Conservation (phyloP, 2,888 invertebrate genomes). For the Dynastes maya region DNA sequence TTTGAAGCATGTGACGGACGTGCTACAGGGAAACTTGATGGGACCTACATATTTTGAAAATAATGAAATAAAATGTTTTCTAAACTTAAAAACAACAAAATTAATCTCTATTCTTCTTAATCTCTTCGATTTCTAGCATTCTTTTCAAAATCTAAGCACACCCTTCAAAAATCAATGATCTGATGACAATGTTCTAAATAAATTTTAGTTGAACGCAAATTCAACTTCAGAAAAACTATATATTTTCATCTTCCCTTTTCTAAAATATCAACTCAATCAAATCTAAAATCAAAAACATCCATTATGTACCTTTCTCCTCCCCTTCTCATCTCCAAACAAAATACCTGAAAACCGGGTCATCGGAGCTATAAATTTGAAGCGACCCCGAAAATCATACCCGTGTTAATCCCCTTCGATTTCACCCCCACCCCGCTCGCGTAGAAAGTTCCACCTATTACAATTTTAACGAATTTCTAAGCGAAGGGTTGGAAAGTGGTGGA, state of each 20-base stretch:
- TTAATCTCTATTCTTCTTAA: too few species aligned
- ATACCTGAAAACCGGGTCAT: not conserved
- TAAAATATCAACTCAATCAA: not conserved
- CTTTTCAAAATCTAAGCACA: not conserved
- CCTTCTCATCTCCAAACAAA: not conserved
- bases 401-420: not conserved
- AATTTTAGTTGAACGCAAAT: not conserved
- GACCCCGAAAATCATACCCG: not conserved
- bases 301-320: not conserved
- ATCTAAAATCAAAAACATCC: not conserved
- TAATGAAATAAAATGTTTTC: too few species aligned
- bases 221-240: not conserved
- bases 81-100: too few species aligned
- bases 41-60: not conserved
- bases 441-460: slow-evolving; percentile 9
- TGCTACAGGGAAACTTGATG: not conserved
- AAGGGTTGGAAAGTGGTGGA: not conserved
- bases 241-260: not conserved
- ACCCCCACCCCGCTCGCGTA: not conserved
- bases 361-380: not conserved
- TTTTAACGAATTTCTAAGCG: slow-evolving; percentile 9
- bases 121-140: not conserved
- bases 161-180: not conserved
- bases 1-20: not conserved
- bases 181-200: not conserved